Percentiles rank a stretch among this genome's conserved stretches.
These are phyloP conservation scores for Sinhomidia bicolor DNA, from an alignment of 2,888 invertebrate genomes.

Conservation along the genomic window DNA sequence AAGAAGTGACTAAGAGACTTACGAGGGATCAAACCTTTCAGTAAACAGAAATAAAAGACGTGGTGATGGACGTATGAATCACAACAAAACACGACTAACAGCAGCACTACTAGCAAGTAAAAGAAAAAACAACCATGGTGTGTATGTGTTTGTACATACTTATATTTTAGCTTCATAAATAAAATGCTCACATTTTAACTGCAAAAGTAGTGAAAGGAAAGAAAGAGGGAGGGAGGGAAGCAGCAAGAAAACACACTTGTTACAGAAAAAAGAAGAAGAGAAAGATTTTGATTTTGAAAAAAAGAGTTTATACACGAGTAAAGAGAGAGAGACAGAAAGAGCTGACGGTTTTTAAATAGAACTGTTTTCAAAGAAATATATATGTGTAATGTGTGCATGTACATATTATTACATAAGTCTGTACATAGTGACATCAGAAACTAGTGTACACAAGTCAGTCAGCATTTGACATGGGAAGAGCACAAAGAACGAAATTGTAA, in stretches of 20 bases:
- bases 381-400: too few species aligned
- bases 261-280: not conserved
- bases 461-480: not conserved
- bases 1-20: conserved; percentile 63
- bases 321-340: too few species aligned
- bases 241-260: not conserved
- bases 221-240: not conserved
- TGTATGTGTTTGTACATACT: not conserved
- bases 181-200: not conserved
- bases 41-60: conserved; percentile 66
- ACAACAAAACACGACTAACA: conserved; percentile 15
- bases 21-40: conserved; percentile 65
- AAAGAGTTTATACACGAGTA: not conserved
- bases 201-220: not conserved
- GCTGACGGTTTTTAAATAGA: conserved; percentile 3
- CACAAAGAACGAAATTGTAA: not conserved
- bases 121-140: not conserved
- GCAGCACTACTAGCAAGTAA: not conserved
- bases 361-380: not conserved
- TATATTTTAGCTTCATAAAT: conserved; percentile 26
- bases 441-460: too few species aligned
- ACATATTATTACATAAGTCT: not conserved
- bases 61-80: conserved; percentile 65
- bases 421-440: not conserved
- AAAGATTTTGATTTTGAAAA: conserved; percentile 10